These are phyloP conservation scores for Camelus bactrianus DNA, from an alignment of 2,113 vertebrate species.

Conservation along the genomic window DNA sequence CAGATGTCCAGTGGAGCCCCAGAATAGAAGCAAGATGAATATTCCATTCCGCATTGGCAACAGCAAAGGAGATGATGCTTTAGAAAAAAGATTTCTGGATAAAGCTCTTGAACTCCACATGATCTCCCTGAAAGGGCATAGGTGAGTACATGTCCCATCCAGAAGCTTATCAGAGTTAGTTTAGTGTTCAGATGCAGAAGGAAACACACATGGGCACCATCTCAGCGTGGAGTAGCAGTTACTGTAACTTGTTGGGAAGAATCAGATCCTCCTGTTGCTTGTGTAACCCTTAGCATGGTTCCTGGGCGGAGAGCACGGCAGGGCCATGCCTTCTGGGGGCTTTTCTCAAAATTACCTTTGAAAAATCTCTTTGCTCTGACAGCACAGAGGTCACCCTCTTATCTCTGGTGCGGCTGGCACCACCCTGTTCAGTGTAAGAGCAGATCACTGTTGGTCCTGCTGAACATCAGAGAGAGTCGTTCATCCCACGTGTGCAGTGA, in stretches of 20 bases:
- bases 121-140: constrained; percentile 97
- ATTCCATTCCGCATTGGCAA: constrained; percentile 93
- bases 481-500: background rate
- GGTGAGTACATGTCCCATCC: constrained; percentile 82
- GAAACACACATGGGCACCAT: background rate
- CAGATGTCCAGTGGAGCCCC: constrained; percentile 92
- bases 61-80: constrained; percentile 89
- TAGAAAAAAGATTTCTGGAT: constrained; percentile 95
- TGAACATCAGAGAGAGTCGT: background rate
- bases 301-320: too few species aligned
- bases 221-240: background rate
- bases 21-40: constrained; percentile 95
- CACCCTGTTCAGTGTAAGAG: background rate
- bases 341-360: background rate
- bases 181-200: background rate
- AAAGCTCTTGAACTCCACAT: constrained; percentile 93
- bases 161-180: background rate
- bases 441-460: background rate
- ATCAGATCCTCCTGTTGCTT: background rate
- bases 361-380: background rate
- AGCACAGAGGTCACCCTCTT: background rate
- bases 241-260: background rate
- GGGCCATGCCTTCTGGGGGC: background rate
- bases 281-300: background rate
- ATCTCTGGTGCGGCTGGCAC: background rate